A percentile compares a stretch with the other conserved stretches of the same genome.
Evolutionary conservation across 2,797 vertebrate species (phyloP).

Genomic region (Glossophaga mutica): DNA sequence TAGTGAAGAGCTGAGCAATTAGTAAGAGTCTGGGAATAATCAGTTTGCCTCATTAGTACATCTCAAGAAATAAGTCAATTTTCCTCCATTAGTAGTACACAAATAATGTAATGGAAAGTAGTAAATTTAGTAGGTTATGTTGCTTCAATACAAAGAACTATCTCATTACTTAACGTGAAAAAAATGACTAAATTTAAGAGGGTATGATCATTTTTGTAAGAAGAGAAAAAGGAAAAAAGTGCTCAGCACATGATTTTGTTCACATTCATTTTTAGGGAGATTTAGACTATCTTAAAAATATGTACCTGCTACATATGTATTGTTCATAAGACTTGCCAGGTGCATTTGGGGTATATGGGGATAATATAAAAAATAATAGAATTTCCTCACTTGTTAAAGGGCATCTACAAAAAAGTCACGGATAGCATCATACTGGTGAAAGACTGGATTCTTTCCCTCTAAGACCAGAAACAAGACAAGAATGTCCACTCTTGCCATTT

Average conservation of each 20-base stretch:
- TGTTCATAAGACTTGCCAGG: background rate
- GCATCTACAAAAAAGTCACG: background rate
- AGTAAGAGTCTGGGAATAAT: background rate
- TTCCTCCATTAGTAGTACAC: background rate
- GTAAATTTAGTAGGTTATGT: too few relatives aligned
- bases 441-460: background rate
- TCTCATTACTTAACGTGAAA: constrained; percentile 32
- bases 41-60: background rate
- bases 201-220: background rate
- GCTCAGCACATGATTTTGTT: background rate
- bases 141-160: constrained; percentile 2
- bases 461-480: background rate
- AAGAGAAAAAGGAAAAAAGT: constrained; percentile 1
- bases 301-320: background rate
- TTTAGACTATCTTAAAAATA: constrained; percentile 2
- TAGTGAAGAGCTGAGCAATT: background rate
- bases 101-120: background rate
- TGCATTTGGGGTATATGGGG: background rate
- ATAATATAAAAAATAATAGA: background rate
- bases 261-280: background rate
- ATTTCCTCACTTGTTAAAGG: background rate
- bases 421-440: background rate
- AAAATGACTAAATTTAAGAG: background rate
- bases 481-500: background rate
- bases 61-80: background rate